Evolutionary conservation across 2,797 vertebrate species (phyloP), one percentile per base, ranked within the genome.

Genomic region (Carcharodon carcharias): DNA sequence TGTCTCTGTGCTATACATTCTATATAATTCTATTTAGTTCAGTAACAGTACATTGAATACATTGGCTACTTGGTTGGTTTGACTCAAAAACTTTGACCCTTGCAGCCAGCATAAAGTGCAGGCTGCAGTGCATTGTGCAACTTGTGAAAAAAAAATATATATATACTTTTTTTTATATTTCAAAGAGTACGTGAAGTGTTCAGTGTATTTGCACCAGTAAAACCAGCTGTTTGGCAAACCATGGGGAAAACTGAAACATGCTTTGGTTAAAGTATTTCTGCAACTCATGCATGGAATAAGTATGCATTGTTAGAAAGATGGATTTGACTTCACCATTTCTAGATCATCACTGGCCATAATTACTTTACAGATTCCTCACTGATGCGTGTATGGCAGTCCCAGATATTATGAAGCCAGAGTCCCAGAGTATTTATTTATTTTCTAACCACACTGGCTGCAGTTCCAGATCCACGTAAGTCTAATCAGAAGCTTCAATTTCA

Each of bases 151-250:
- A 1, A 71, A n/a, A n/a, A n/a, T 65, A 14, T 65, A 16, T 65
- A 89, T 58, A 45, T 18, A 45, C 40, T 9, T 31, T 9, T 12
- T 9, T 89, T 50, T 3, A 65, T 45, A 94, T 94, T 56, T 67
- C 61, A 94, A 65, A 26, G 63, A 94, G 35, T 93, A 26, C 45
- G 40, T 93, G 1, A 67, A 67, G 40, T 45, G 23, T 94, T 65
- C 9, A 94, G 4, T 16, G 89, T 21, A 63, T 67, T 94, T n/a
- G 40, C 63, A 50, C 69, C 9, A 45, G 16, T 50, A 45, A 92
- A 92, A 69, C n/a, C 92, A 94, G n/a, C 63, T 94, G n/a, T 40
- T 92, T 94, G 92, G 8, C n/a, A 67, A 45, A 94, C n/a, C 92
- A 69, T 40, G 5, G n/a, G 69, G 63, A 94, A 94, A 67, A 50